Conservation (phyloP, 2,797 vertebrate species). For the Mormyrops boulengeri region DNA sequence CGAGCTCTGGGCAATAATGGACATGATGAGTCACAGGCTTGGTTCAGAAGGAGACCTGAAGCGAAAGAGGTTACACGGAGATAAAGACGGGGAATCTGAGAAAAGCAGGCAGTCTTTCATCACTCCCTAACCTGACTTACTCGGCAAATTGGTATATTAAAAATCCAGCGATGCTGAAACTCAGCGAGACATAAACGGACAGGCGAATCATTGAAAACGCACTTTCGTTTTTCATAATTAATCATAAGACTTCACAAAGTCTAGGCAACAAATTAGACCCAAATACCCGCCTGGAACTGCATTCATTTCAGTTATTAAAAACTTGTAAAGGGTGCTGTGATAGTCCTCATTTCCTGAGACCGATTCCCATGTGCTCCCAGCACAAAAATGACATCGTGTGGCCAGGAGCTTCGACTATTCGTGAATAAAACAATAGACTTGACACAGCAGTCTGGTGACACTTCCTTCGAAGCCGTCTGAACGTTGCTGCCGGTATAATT, state of each 20-base stretch:
- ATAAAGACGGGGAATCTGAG: not conserved
- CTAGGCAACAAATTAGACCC: not conserved
- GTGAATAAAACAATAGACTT: not conserved
- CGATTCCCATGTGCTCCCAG: not conserved
- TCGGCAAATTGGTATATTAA: not conserved
- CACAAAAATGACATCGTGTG: not conserved
- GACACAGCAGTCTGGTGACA: not conserved
- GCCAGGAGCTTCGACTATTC: not conserved
- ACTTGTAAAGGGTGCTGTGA: not conserved
- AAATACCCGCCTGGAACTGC: not conserved
- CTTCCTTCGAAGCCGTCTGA: not conserved
- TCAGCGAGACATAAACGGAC: not conserved
- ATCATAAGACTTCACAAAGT: not conserved
- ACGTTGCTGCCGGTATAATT: not conserved
- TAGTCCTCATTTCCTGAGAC: not conserved
- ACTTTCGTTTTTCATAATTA: not conserved
- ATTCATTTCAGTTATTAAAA: slow-evolving; percentile 1
- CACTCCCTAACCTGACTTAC: not conserved
- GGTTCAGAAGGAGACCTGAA: not conserved
- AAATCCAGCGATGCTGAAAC: not conserved
- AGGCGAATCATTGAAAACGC: not conserved
- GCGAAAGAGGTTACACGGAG: not conserved
- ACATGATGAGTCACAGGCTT: not conserved
- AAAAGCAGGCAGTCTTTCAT: not conserved
- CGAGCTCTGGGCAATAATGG: not conserved